Base-by-base conservation (phyloP, 2,888 invertebrate genomes). In the Euplagia quadripunctaria region DNA sequence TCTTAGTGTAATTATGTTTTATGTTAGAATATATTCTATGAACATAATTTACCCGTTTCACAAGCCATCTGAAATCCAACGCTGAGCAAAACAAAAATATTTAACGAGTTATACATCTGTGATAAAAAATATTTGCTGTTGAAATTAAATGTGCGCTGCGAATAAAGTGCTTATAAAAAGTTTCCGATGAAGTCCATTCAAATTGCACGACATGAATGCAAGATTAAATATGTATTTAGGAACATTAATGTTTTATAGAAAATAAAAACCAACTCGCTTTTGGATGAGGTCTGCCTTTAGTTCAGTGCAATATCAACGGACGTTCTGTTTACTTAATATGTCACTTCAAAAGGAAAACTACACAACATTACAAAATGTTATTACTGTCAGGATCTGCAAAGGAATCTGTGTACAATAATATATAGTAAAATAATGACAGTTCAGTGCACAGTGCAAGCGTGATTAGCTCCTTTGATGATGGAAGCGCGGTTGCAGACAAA, bases 1-100 rank as follows among this genome's bases (percentile, higher is more conserved):
- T n/a, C n/a, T n/a, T n/a, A n/a, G n/a, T n/a, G n/a, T n/a, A n/a
- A n/a, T n/a, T n/a, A n/a, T n/a, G n/a, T n/a, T n/a, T n/a, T n/a
- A n/a, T 55, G 41, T 46, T 8, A 42, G 31, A 71, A 65, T 82
- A 73, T 61, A 51, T 75, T 67, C 75, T 78, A 82, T 72, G 77
- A 83, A 79, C 66, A 72, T 75, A 83, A 90, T 88, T 95, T 95
- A 95, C 95, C 94, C 83, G 88, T 89, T 92, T 92, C 91, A 81
- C 75, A 87, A 91, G 94, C 94, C 91, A 94, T 93, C 95, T 96
- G 93, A 92, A 93, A 94, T 96, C 95, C 95, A 90, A 92, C 89
- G 94, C 90, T 89, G 90, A 87, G 94, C 94, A 90, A 91, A 94
- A 94, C 90, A 94, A 93, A 94, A 93, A 92, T 82, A 73, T 81